Evolutionary conservation across 2,797 vertebrate species (phyloP), one percentile per base, ranked within the genome.

Genomic region (Silurus aristotelis): DNA sequence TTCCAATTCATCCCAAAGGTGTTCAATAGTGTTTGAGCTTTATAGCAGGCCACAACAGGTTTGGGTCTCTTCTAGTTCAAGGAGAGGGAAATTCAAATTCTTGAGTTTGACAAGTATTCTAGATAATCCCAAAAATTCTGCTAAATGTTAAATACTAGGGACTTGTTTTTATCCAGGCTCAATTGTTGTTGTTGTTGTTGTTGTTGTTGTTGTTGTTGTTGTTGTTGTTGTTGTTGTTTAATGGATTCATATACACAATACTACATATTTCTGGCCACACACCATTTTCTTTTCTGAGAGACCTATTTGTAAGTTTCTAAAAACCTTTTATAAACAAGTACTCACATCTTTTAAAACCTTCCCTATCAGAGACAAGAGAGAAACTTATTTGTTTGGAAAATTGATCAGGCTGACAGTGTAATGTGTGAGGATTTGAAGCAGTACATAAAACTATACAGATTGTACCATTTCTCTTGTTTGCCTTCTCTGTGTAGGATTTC

Each of bases 401-500:
- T 52, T 38, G 27, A 58, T 58, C 55, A 58, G 52, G 72, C 25
- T 75, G 27, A 15, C n/a, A 0, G 10, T 22, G 27, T 43, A 43
- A 60, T 1, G 3, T 56, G 15, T 19, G 7, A 25, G 9, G 20
- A 22, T 25, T 25, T 19, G 7, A 1, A 71, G 68, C 68, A n/a
- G 25, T 10, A 58, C 15, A 27, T 19, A 52, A 27, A 75, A 6
- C 15, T 19, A 60, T 17, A 20, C 25, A 22, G 2, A 58, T 8
- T 20, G 12, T 31, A 20, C 20, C 20, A 2, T n/a, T 61, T 43
- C 27, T 70, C 31, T 82, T 52, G 52, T 70, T 89, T 61, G 83
- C 48, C 0, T 27, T 64, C 67, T 78, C 64, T 43, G 15, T 86
- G 63, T 90, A 99, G 98, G 94, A 96, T 91, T 99, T 99, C 87